These are phyloP conservation scores for Gymnopithys bicolor DNA, from an alignment of 2,797 vertebrate species.

Conservation along the genomic window DNA sequence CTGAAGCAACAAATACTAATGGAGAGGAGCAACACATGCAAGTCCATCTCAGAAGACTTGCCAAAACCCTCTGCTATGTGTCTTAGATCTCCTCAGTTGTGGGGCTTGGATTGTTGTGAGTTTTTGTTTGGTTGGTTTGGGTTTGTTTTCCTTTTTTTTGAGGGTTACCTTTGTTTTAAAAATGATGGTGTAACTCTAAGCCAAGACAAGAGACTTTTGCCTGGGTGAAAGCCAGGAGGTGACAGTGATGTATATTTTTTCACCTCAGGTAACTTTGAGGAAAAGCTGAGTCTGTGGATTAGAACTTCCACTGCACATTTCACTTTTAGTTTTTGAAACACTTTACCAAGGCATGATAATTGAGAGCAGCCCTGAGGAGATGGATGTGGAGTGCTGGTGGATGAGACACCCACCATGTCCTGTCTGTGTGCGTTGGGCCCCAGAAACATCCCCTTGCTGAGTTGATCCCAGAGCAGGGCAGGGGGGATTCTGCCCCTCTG, in stretches of 20 bases:
- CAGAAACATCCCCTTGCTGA: neutral
- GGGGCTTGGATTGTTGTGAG: neutral
- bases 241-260: neutral
- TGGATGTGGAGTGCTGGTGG: neutral
- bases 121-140: neutral
- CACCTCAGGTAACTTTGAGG: neutral
- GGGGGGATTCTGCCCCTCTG: neutral
- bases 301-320: neutral
- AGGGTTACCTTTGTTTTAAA: neutral
- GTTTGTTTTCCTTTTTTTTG: no score
- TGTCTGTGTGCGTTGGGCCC: neutral
- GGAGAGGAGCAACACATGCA: neutral
- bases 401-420: neutral
- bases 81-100: neutral
- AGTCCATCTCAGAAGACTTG: accelerated
- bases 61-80: neutral
- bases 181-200: neutral
- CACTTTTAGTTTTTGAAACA: neutral
- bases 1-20: neutral
- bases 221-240: neutral
- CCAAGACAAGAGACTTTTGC: neutral
- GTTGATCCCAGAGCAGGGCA: neutral
- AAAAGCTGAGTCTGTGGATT: neutral
- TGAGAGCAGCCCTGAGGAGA: neutral
- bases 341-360: neutral